Percentiles rank a stretch among this genome's conserved stretches.
phyloP scores from a whole-genome alignment of 1,140 invertebrate genomes.

The Drosophila ohnishii region DNA sequence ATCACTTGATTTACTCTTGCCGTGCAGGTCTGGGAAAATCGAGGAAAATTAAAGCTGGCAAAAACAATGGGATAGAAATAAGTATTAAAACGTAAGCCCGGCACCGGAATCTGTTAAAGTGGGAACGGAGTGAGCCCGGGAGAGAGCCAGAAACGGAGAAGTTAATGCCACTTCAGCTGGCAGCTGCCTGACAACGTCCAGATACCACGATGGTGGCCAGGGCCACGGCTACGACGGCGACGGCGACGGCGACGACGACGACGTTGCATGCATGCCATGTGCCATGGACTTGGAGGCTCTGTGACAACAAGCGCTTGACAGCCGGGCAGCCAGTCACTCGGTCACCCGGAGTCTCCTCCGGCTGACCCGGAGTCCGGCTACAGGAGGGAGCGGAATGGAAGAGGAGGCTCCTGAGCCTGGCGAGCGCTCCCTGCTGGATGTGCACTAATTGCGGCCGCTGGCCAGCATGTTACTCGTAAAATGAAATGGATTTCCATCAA shows the following conservation, averaged over 20 bases:
- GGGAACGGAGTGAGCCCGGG: not conserved
- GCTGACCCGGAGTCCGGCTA: conserved; percentile 7
- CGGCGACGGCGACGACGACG: conserved; percentile 18
- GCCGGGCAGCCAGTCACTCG: conserved; percentile 22
- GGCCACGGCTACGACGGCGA: conserved; percentile 1
- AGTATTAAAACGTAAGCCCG: conserved; percentile 38
- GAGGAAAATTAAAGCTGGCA: conserved; percentile 64
- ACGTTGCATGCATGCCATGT: conserved; percentile 68
- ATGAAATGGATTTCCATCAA: conserved; percentile 82
- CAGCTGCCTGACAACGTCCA: conserved; percentile 79
- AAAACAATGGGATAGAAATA: conserved; percentile 33
- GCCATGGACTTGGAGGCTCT: conserved; percentile 38
- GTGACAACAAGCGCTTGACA: conserved; percentile 57
- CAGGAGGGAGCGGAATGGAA: conserved; percentile 1
- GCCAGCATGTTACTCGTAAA: conserved; percentile 73
- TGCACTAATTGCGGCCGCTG: conserved; percentile 78
- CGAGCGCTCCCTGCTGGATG: conserved; percentile 55
- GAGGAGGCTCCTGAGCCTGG: conserved; percentile 44
- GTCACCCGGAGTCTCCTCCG: conserved; percentile 18
- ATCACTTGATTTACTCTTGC: conserved; percentile 2
- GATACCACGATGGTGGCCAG: conserved; percentile 46
- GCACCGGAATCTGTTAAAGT: conserved; percentile 37
- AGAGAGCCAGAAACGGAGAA: conserved; percentile 20
- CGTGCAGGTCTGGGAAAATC: conserved; percentile 26
- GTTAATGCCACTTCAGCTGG: conserved; percentile 81